A percentile compares a stretch with the other conserved stretches of the same genome.
These are phyloP conservation scores for Elegia similella DNA, from an alignment of 2,888 invertebrate genomes.

Conservation along the genomic window DNA sequence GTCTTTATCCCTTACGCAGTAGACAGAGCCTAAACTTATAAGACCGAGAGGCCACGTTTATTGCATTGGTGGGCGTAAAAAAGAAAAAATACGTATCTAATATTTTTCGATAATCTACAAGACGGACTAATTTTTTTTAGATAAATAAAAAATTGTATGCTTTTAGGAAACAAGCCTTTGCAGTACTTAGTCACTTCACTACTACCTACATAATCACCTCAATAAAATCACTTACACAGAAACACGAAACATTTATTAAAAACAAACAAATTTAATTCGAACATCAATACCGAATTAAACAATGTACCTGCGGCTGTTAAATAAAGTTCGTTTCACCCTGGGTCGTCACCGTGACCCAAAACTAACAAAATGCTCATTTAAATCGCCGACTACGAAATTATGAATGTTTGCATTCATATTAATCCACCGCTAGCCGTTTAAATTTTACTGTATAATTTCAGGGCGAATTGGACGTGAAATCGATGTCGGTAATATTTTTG, in stretches of 20 bases:
- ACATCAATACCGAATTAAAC: neutral
- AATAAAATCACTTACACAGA: no score
- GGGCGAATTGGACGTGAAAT: neutral
- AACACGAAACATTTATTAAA: neutral
- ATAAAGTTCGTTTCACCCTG: constrained; percentile 28
- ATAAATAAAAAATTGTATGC: no score
- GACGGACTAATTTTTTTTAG: no score
- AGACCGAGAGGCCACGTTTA: no score
- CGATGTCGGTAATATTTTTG: neutral
- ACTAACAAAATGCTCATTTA: constrained; percentile 57
- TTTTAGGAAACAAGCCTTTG: no score
- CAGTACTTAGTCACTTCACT: no score
- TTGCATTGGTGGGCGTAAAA: no score
- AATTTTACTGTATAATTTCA: constrained; percentile 36
- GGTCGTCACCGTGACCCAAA: constrained; percentile 45
- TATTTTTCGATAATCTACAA: no score
- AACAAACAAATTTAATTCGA: neutral
- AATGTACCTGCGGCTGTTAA: constrained; percentile 23
- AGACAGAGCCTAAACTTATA: no score
- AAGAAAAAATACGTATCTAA: no score
- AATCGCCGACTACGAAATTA: constrained; percentile 55
- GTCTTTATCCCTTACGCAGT: no score
- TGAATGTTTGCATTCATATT: constrained; percentile 55
- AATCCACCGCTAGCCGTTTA: constrained; percentile 35
- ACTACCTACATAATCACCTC: no score